Base-by-base conservation (phyloP, 2,888 invertebrate species). In the Idaea dimidiata region DNA sequence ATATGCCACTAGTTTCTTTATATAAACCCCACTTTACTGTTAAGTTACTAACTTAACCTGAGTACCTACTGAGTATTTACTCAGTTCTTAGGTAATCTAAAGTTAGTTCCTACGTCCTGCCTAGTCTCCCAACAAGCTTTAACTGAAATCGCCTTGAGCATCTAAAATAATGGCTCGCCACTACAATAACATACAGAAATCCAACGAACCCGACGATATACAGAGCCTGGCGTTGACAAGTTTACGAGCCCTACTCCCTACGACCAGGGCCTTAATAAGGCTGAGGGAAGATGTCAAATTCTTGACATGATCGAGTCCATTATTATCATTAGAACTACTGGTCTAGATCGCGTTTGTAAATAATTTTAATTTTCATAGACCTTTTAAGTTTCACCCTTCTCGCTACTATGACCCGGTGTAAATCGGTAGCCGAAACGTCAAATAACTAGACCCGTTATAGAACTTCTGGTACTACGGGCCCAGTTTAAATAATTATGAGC, bases 221-320 rank as follows among this genome's bases (percentile, higher is more conserved):
- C 73, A 66, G 70, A 63, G 68, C 63, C 73, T 78, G 78, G 65
- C 70, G 69, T 68, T 75, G 78, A 78, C 77, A 77, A 76, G 67
- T 77, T 78, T 77, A 78, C 74, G 77, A 72, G 70, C 65, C 72
- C 66, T 72, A 70, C 62, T 68, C 70, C 67, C 70, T 66, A 64
- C 17, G 18, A 59, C 32, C 64, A 64, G 70, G 62, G 57, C 5
- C 54, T 59, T 17, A 62, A 6, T 33, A 10, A 66, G 64, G 57
- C 32, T 54, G 24, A 18, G 24, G 43, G 43, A 7, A 43, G 10
- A 5, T 7, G 43, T 2, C 14, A 43, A 5, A 43, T 7, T 14
- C 0, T 43, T 43, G 10, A 43, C 5, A 3, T n/a, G n/a, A n/a
- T n/a, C n/a, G n/a, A n/a, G n/a, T n/a, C n/a, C n/a, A n/a, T n/a